phyloP scores from a whole-genome alignment of 2,113 vertebrate genomes.

The Cygnus atratus region DNA sequence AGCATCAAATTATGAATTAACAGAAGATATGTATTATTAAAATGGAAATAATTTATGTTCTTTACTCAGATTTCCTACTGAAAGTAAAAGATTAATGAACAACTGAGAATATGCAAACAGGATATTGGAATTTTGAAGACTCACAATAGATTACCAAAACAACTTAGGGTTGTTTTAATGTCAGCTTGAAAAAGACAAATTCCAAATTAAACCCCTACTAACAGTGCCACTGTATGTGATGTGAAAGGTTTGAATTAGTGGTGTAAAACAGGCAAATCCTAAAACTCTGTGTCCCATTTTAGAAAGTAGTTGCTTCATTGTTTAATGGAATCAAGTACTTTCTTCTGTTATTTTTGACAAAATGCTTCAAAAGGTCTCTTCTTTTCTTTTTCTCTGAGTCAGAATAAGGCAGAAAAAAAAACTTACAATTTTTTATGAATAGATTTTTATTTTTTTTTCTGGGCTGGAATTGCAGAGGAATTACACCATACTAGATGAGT shows the following conservation, averaged over 20 bases:
- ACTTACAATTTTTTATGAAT: background rate
- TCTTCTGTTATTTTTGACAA: background rate
- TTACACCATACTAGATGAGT: background rate
- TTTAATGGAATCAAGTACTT: background rate
- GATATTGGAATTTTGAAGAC: background rate
- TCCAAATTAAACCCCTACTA: background rate
- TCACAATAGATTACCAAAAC: background rate
- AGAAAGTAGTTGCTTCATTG: background rate
- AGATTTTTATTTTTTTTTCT: background rate
- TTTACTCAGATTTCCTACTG: background rate
- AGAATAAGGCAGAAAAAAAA: background rate
- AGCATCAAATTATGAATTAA: background rate
- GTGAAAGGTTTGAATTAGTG: background rate
- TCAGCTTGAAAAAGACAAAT: background rate
- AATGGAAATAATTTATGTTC: background rate
- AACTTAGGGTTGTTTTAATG: background rate
- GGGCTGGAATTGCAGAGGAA: background rate
- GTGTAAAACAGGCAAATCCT: background rate
- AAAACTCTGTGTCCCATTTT: background rate
- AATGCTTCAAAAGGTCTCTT: background rate
- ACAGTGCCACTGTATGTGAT: background rate
- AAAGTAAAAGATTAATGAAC: background rate
- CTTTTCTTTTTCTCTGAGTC: background rate
- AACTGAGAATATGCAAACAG: background rate
- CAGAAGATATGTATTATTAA: background rate